These are phyloP conservation scores for Caprella mutica DNA, from an alignment of 2,888 invertebrate species.

Conservation along the genomic window DNA sequence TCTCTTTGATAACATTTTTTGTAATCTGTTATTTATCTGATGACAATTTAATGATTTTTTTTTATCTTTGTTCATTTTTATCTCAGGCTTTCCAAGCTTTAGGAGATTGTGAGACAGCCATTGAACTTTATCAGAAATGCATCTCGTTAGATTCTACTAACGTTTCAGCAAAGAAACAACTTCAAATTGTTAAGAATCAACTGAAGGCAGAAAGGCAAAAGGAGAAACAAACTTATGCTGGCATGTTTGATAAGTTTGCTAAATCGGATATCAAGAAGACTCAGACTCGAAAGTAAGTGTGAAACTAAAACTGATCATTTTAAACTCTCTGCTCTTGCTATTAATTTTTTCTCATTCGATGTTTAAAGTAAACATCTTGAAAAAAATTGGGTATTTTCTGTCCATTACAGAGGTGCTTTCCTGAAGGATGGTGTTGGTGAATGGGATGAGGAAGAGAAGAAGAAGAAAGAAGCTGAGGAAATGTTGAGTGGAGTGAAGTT, in stretches of 20 bases:
- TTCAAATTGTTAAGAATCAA: constrained; percentile 56
- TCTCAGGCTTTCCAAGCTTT: constrained; percentile 55
- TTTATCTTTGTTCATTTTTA: constrained; percentile 21
- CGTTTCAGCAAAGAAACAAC: constrained; percentile 70
- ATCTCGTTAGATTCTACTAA: constrained; percentile 70
- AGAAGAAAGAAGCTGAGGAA: not conserved
- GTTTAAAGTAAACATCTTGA: too few relatives aligned
- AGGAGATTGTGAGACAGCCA: constrained; percentile 65
- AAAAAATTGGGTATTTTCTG: too few relatives aligned
- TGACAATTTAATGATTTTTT: not conserved
- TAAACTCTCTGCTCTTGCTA: too few relatives aligned
- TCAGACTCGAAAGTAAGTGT: too few relatives aligned
- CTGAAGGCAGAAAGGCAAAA: constrained; percentile 63
- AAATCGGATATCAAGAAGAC: constrained; percentile 34
- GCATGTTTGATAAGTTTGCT: constrained; percentile 88
- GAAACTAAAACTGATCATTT: too few relatives aligned
- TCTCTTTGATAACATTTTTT: not conserved
- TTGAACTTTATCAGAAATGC: constrained; percentile 63
- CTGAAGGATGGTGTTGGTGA: constrained; percentile 8
- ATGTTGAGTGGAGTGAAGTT: constrained; percentile 3
- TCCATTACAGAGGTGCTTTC: too few relatives aligned
- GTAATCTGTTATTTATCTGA: not conserved
- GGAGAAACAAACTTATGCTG: constrained; percentile 78
- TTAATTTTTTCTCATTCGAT: too few relatives aligned
- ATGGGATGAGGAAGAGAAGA: not conserved